Evolutionary conservation across 2,888 invertebrate genomes (phyloP), one percentile per base, ranked within the genome.

Genomic region (Caenorhabditis becei): DNA sequence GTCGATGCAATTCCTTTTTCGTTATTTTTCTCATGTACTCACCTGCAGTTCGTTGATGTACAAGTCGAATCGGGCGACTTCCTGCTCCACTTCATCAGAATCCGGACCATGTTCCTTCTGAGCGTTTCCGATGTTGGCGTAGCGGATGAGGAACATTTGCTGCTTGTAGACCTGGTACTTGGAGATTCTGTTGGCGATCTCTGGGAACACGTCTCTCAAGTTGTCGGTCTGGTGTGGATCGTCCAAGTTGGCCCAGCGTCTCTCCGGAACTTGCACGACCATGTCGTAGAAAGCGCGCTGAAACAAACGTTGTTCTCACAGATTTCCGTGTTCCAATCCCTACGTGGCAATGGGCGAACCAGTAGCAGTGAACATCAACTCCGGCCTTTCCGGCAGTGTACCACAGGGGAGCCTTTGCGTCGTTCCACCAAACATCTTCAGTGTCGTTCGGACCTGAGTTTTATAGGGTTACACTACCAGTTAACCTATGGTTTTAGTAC

Each of bases 321-420:
- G 1, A 8, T 23, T 63, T 53, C 41, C 14, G 41, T 41, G 8
- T 14, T 14, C 7, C 7, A 41, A 14, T 41, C 11, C 83, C 59
- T 65, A 91, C 90, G 78, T 90, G 90, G 62, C 90, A 90, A 62
- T 86, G 87, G 32, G 87, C 86, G 59, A 89, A 90, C 88, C 89
- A 90, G 67, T 89, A 91, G 77, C 90, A 90, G 66, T 89, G 87
- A 37, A 90, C 88, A 70, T 91, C 89, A 44, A 90, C 88, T 11
- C 82, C 78, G 35, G 86, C 86, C 70, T 89, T 90, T 44, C 90
- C 90, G 26, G 89, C 90, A 2, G 90, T 88, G 82, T 90, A 90
- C 90, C 90, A 90, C 44, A 90, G 79, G 14, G 90, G 90, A n/a
- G 87, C 86, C n/a, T 88, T 87, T 5, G 83, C 82, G 54, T 83